Evolutionary conservation across 2,888 invertebrate genomes (phyloP), one percentile per base, ranked within the genome.

Genomic region (Tetramorium bicarinatum): DNA sequence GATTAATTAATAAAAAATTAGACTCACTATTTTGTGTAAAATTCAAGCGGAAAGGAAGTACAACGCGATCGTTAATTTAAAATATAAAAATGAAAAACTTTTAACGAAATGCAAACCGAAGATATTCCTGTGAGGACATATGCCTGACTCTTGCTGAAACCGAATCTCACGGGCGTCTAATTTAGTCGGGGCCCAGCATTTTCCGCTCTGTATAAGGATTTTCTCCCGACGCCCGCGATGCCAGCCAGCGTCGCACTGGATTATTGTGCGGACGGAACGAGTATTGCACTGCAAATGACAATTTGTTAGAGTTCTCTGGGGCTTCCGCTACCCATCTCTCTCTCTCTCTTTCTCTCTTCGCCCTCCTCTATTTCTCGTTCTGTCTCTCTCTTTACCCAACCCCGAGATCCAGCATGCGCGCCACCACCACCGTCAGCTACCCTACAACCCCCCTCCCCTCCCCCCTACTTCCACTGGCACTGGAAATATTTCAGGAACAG

Each of bases 271-370:
- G 88, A 85, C 83, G 88, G 83, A 90, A 90, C 90, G 89, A 90
- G 87, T 88, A 89, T 89, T 85, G 88, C 88, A 85, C 90, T 90
- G 89, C 89, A 89, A 89, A 90, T 90, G 90, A 90, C 90, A 90
- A 90, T 90, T 90, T 90, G 86, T 90, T 90, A 89, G 89, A 87
- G 86, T 89, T 86, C 88, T 74, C 85, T 72, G 74, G 66, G 85
- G 80, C 82, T 59, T 62, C 54, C 72, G 21, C 44, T 52, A 29
- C 18, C 1, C 64, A 7, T 13, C 66, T 9, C 49, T 41, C 62
- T 6, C 49, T 13, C 21, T 4, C 2, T 29, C n/a, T 18, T 38
- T 52, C 8, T 9, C 13, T 21, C 9, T 15, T 44, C 25, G 3
- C 9, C 25, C 3, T 0, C 11, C 41, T 41, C 29, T 34, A 34